Conservation (phyloP, 1,140 invertebrate species). For the Drosophila micromelanica region DNA sequence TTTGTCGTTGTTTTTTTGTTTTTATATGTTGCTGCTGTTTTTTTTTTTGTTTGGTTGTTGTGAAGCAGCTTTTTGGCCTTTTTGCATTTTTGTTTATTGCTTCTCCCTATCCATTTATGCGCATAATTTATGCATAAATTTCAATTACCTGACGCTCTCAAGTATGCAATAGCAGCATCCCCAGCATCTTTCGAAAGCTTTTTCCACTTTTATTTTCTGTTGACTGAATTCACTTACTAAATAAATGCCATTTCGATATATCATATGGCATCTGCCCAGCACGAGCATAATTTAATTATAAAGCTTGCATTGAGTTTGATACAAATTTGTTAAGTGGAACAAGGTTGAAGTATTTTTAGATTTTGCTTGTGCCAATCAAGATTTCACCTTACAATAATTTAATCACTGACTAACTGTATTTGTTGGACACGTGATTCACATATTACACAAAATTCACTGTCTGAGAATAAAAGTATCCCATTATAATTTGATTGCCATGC, state of each 20-base stretch:
- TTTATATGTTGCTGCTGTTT: conserved; percentile 1
- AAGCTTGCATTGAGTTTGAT: not conserved
- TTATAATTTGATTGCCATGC: too few species aligned
- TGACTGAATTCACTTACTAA: conserved; percentile 65
- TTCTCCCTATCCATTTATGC: conserved; percentile 74
- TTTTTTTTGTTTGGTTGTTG: not conserved
- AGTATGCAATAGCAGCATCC: conserved; percentile 42
- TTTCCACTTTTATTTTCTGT: not conserved
- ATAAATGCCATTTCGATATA: conserved; percentile 17
- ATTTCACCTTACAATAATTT: too few species aligned
- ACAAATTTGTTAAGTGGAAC: not conserved
- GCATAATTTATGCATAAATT: conserved; percentile 82
- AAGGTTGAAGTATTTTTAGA: not conserved
- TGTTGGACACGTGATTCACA: too few species aligned
- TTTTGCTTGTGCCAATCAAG: not conserved
- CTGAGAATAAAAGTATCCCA: too few species aligned
- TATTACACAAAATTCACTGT: too few species aligned
- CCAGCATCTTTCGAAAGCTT: not conserved
- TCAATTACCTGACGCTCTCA: conserved; percentile 67
- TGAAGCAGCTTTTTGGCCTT: conserved; percentile 10
- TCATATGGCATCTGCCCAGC: conserved; percentile 7
- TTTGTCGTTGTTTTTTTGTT: not conserved
- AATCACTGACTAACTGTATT: too few species aligned
- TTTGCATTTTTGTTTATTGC: conserved; percentile 76
- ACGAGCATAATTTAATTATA: conserved; percentile 19